Conservation (phyloP, 2,888 invertebrate genomes). For the Agrotis segetum region DNA sequence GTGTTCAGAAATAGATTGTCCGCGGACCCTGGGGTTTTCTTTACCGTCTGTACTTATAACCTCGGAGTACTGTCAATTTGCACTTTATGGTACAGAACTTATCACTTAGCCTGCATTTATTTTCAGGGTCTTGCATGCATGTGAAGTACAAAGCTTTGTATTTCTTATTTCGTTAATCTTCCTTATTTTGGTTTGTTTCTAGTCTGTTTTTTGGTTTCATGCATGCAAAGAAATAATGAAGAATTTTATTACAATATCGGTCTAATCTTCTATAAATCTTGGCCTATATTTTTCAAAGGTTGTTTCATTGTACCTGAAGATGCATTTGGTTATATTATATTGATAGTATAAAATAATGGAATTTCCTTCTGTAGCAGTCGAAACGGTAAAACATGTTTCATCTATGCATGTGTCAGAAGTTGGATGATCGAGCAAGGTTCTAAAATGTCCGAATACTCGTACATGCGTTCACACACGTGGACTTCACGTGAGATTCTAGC, state of each 20-base stretch:
- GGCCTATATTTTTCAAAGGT: no score
- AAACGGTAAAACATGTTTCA: not conserved
- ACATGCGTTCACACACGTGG: conserved; percentile 44
- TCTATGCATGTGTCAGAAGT: conserved; percentile 22
- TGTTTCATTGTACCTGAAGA: no score
- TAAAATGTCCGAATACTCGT: conserved; percentile 12
- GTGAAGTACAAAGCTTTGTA: not conserved
- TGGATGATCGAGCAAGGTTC: conserved; percentile 14
- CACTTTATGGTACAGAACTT: conserved; percentile 51
- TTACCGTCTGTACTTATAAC: conserved; percentile 16
- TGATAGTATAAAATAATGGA: not conserved
- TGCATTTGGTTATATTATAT: no score
- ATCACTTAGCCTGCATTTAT: conserved; percentile 38
- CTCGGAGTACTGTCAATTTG: conserved; percentile 35
- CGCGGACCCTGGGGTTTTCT: conserved; percentile 28
- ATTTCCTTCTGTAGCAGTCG: not conserved
- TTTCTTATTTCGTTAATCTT: conserved; percentile 10
- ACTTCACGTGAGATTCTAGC: conserved; percentile 5
- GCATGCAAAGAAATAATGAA: not conserved
- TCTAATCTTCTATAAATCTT: not conserved
- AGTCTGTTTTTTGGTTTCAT: not conserved
- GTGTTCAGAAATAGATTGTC: conserved; percentile 31
- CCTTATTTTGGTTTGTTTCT: conserved; percentile 3
- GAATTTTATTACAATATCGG: not conserved
- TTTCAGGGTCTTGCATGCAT: conserved; percentile 38